Base-by-base conservation (phyloP, 2,797 vertebrate genomes). In the Halcyon leucocephala region DNA sequence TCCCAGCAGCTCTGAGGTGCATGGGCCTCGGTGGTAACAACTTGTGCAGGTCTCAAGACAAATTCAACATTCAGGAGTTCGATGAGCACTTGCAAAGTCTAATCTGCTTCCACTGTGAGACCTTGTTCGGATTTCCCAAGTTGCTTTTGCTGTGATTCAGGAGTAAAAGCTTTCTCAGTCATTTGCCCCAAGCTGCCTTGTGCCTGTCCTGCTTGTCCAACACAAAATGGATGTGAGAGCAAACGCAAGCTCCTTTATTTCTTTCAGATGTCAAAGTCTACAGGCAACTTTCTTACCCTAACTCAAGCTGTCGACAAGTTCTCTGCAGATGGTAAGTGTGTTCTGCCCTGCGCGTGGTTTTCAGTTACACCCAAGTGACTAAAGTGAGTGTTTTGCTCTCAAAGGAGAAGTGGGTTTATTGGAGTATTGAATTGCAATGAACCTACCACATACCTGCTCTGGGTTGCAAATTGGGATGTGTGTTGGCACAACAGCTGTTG, bases 211-310 rank as follows among this genome's bases (percentile, higher is more conserved):
- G 58, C 42, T 66, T 86, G 41, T 79, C 65, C 57, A 67, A 28
- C 28, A 42, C 55, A 69, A 60, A 86, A 8, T 7, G 37, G 54
- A 49, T 46, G 49, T 61, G 66, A 74, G 57, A 92, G 79, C 69
- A 88, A 90, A 86, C 41, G 77, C 48, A 76, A 25, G 13, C 14
- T 89, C 35, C 64, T 88, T 11, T 74, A 2, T 97, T 67, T 91
- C 28, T 96, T 96, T 96, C 97, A 99, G 99, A 99, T 99, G 99
- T 99, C 99, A 93, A 99, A 99, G 97, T 99, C 99, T 71, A 99
- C 99, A n/a, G 99, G 99, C 93, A 99, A 99, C 98, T 99, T 99
- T 96, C 99, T 99, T 76, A 99, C 99, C 65, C 97, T 99, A 89
- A 96, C 44, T 70, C 98, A 99, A 96, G 99, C 99, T 91, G 91